Base-by-base conservation (phyloP, 2,888 invertebrate genomes). In the Drosophila nigricruria region DNA sequence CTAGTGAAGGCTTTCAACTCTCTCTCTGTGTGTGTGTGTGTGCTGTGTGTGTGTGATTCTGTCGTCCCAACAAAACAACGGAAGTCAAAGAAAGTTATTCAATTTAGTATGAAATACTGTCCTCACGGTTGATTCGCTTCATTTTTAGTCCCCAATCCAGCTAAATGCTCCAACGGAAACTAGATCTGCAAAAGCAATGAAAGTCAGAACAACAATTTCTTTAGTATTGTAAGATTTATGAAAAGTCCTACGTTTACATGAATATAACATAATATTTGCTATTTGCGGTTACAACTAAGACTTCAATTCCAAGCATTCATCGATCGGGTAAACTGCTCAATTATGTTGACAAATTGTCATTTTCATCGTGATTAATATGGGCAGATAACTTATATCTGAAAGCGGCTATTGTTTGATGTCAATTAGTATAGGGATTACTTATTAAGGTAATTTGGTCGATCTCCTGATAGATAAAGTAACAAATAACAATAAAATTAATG, bases 21-120 rank as follows among this genome's bases (percentile, higher is more conserved):
- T 50, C 40, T 79, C n/a, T 59, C 34, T 59, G 32, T 18, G 18
- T 53, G 27, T 10, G 34, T 20, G 40, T 54, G 38, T 18, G 14
- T 65, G 50, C 6, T 68, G 27, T 32, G 32, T 36, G 52, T n/a
- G 20, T 30, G 38, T 27, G 40, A 9, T 27, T 49, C 30, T 30
- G 30, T 20, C n/a, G 45, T 25, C 30, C 18, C 71, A 70, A 66
- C 81, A 77, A 82, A 66, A 72, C 67, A 76, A 66, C 80, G 84
- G 84, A 84, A 78, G 84, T 81, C 78, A 68, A 78, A 79, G 77
- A 83, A 85, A 84, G 73, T 74, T 82, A 82, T 87, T 87, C 82
- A 87, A 84, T 85, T 85, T 87, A 72, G 68, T 71, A 76, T 57
- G 23, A 71, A 64, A 70, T 53, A 14, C 34, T 34, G 57, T 36